Conservation (phyloP, 2,113 vertebrate genomes). For the Anolis sagrei region DNA sequence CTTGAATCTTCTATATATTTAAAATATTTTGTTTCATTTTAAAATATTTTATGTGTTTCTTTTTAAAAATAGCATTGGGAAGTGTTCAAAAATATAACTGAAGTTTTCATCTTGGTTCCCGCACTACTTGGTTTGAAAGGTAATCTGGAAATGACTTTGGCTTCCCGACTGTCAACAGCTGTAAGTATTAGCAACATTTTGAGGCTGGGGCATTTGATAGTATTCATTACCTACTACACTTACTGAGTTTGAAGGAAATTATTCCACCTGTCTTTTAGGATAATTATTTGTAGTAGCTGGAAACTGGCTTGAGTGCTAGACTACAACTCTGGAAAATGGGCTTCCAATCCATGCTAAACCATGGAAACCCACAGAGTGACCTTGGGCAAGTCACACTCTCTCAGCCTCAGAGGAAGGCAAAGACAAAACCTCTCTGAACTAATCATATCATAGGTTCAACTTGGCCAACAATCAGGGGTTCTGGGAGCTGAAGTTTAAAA, state of each 20-base stretch:
- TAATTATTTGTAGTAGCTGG: background rate
- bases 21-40: too few species aligned
- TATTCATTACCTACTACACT: background rate
- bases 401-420: too few species aligned
- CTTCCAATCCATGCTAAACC: too few species aligned
- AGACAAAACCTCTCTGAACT: too few species aligned
- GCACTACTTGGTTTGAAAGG: slow-evolving; percentile 97
- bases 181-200: slow-evolving; percentile 78
- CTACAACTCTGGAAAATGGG: too few species aligned
- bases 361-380: too few species aligned
- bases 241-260: background rate
- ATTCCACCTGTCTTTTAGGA: too few species aligned
- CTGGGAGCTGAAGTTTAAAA: too few species aligned
- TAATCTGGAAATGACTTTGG: slow-evolving; percentile 98
- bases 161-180: slow-evolving; percentile 95
- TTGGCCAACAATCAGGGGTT: too few species aligned
- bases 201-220: background rate
- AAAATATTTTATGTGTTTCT: background rate
- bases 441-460: too few species aligned
- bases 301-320: background rate
- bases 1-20: too few species aligned
- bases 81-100: slow-evolving; percentile 92
- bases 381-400: too few species aligned
- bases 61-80: slow-evolving; percentile 89
- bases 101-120: slow-evolving; percentile 98